Conservation (phyloP, 2,888 invertebrate genomes). For the Fragum sueziense region DNA sequence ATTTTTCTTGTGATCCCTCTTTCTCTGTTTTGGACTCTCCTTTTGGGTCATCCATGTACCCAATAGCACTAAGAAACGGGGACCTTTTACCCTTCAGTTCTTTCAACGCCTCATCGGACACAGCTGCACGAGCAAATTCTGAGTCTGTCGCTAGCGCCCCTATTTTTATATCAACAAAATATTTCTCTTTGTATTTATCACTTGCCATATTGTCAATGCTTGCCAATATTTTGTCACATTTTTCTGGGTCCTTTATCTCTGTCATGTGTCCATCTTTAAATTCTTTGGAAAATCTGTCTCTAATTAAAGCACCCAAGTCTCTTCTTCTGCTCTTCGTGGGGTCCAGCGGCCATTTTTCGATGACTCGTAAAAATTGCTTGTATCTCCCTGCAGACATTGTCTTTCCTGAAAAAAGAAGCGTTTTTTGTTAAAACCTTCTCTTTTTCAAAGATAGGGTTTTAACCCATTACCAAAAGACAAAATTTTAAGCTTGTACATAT, state of each 20-base stretch:
- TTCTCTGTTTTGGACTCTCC: neutral
- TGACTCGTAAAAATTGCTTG: slow-evolving; percentile 26
- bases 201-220: slow-evolving; percentile 36
- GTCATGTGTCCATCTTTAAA: slow-evolving; percentile 44
- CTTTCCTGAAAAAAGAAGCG: neutral
- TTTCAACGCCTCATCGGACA: slow-evolving; percentile 30
- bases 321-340: slow-evolving; percentile 37
- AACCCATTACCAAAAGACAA: neutral
- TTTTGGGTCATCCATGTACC: neutral
- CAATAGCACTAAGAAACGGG: neutral
- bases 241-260: slow-evolving; percentile 28
- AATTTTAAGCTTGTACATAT: too few species aligned
- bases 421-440: neutral
- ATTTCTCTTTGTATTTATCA: slow-evolving; percentile 39
- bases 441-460: neutral
- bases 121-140: slow-evolving; percentile 5
- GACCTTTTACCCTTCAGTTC: neutral
- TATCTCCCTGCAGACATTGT: slow-evolving; percentile 45
- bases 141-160: slow-evolving; percentile 16
- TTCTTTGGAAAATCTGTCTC: slow-evolving; percentile 24
- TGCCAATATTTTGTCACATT: slow-evolving; percentile 51
- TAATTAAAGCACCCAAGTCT: slow-evolving; percentile 37
- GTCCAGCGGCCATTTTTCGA: slow-evolving; percentile 50
- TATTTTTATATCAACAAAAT: neutral
- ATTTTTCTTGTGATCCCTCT: neutral